Conservation (phyloP, 1,140 invertebrate genomes). For the Centruroides vittatus region DNA sequence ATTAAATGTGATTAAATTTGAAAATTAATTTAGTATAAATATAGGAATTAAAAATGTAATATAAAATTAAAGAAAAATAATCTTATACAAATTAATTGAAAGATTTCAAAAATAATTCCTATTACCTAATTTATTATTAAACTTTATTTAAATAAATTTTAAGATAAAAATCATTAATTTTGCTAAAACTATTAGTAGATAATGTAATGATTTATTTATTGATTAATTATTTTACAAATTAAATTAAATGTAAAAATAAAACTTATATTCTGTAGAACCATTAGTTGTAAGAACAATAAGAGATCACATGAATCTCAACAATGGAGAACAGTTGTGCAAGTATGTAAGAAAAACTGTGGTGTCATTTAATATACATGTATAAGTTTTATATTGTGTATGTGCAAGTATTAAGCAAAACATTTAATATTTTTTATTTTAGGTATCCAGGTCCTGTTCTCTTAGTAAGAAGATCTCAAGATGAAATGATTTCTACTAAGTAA, state of each 20-base stretch:
- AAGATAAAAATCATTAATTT: too few relatives aligned
- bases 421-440: constrained; percentile 14
- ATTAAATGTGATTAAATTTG: too few relatives aligned
- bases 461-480: constrained; percentile 73
- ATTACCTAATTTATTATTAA: too few relatives aligned
- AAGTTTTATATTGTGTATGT: neutral
- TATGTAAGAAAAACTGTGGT: constrained; percentile 25
- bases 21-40: too few relatives aligned
- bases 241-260: neutral
- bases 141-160: too few relatives aligned
- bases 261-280: constrained; percentile 17
- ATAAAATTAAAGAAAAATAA: too few relatives aligned
- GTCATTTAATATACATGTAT: neutral
- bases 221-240: too few relatives aligned
- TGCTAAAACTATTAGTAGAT: too few relatives aligned
- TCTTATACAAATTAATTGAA: too few relatives aligned
- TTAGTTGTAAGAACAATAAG: constrained; percentile 46
- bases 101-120: too few relatives aligned
- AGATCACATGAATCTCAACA: constrained; percentile 68
- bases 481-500: constrained; percentile 64
- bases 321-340: constrained; percentile 49
- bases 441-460: constrained; percentile 66
- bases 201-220: too few relatives aligned
- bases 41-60: too few relatives aligned
- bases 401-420: neutral